Evolutionary conservation across 2,888 invertebrate species (phyloP).

Genomic region (Caenorhabditis sp.): DNA sequence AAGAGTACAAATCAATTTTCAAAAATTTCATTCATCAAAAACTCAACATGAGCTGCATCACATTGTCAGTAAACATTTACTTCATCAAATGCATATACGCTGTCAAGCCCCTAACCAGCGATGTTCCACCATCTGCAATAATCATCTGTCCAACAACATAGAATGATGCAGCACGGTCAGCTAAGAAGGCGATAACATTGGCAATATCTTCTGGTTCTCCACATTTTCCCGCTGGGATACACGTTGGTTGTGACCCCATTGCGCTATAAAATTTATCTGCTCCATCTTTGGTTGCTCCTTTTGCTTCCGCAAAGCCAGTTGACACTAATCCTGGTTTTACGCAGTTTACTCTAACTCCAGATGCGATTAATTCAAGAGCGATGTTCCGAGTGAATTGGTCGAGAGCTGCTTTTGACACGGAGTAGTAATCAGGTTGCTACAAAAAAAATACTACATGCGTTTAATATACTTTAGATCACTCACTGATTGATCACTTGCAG

Average conservation of each 20-base stretch:
- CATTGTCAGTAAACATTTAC: no score
- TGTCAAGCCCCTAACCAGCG: conserved; percentile 18
- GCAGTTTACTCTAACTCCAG: conserved; percentile 27
- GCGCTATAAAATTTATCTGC: neutral
- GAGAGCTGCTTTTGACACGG: conserved; percentile 27
- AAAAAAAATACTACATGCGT: no score
- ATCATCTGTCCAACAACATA: conserved; percentile 29
- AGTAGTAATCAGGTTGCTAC: conserved; percentile 12
- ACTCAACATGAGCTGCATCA: no score
- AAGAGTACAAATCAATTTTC: no score
- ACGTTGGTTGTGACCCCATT: neutral
- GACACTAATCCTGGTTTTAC: conserved; percentile 20
- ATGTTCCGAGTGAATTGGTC: conserved; percentile 25
- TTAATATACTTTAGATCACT: no score
- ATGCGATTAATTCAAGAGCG: conserved; percentile 17
- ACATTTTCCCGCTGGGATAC: neutral
- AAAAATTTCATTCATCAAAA: no score
- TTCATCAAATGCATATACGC: no score
- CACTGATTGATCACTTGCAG: conserved; percentile 10
- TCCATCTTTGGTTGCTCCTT: conserved; percentile 7
- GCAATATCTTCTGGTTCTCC: conserved; percentile 5
- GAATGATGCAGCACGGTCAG: conserved; percentile 16
- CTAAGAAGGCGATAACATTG: conserved; percentile 10
- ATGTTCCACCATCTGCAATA: conserved; percentile 28
- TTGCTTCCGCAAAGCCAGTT: conserved; percentile 21